Evolutionary conservation across 2,797 vertebrate genomes (phyloP), one percentile per base, ranked within the genome.

Genomic region (Cichlasoma orientale): DNA sequence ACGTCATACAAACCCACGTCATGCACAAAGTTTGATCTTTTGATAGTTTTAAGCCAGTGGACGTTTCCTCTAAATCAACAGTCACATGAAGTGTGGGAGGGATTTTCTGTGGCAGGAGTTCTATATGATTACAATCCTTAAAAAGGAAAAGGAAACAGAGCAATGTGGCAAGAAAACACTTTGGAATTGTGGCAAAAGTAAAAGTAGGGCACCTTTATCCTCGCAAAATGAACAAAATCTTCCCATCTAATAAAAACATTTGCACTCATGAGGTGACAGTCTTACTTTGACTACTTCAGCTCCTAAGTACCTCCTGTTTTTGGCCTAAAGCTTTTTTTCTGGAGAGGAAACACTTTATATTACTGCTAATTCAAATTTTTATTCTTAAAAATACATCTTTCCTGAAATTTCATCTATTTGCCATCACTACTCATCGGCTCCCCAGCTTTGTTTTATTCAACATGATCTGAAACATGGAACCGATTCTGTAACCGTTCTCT

Each of bases 401-500:
- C 13, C 25, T 54, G 19, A 68, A 82, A 52, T 59, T 4, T 47
- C 50, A 63, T 23, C 41, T 47, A 13, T 70, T 82, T 69, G 27
- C 63, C 16, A 7, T 68, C 72, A 66, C 61, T 47, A 3, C 41
- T 2, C 16, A 58, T 33, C 38, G 69, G 33, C 56, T 71, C 56
- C 61, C 44, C 8, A 18, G 50, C 73, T 75, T 58, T 16, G 53
- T 68, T 77, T 52, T 77, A 75, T 73, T 78, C 31, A 55, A 61
- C 5, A 14, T 59, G 50, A 55, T 56, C 38, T 81, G 11, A 78
- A 50, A 73, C 21, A 4, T 38, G 33, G 47, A 68, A 25, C 56
- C 47, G 47, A 80, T 77, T 47, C 44, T 76, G 33, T 54, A 27
- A 33, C 72, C 7, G 11, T 29, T 68, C 16, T 57, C 66, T 75